Percentiles rank a stretch among this genome's conserved stretches.
Evolutionary conservation across 2,888 invertebrate genomes (phyloP).

Genomic region (Ditula angustiorana): DNA sequence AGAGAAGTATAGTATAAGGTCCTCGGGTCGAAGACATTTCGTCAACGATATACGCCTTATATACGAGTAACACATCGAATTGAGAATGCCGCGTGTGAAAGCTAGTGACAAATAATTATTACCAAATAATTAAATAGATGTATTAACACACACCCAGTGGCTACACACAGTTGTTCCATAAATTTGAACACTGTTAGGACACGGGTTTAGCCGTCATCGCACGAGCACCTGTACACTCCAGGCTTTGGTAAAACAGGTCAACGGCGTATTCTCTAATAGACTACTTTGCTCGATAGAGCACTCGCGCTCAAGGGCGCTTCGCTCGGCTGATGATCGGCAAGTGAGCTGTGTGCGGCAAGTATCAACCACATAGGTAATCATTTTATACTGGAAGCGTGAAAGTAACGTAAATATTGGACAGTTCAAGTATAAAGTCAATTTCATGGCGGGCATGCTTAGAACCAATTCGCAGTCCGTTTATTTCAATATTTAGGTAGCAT

Average conservation of each 20-base stretch:
- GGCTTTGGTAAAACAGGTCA: constrained; percentile 10
- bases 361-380: constrained; percentile 7
- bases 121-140: neutral
- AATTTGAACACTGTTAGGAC: constrained; percentile 25
- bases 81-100: too few species aligned
- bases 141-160: neutral
- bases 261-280: constrained; percentile 20
- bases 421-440: too few species aligned
- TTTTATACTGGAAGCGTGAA: neutral
- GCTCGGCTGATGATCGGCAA: constrained; percentile 18
- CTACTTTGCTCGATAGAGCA: constrained; percentile 17
- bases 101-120: neutral
- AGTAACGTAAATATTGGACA: too few species aligned
- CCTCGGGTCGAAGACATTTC: too few species aligned
- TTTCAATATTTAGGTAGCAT: too few species aligned
- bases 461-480: too few species aligned
- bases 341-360: constrained; percentile 19
- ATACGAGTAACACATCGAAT: too few species aligned
- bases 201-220: constrained; percentile 18
- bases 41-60: too few species aligned
- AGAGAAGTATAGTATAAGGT: too few species aligned
- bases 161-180: constrained; percentile 12
- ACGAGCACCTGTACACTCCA: constrained; percentile 15
- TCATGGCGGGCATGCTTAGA: too few species aligned
- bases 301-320: constrained; percentile 20